A percentile compares a stretch with the other conserved stretches of the same genome.
These are phyloP conservation scores for Plebejus anna DNA, from an alignment of 2,888 invertebrate genomes.

Conservation along the genomic window DNA sequence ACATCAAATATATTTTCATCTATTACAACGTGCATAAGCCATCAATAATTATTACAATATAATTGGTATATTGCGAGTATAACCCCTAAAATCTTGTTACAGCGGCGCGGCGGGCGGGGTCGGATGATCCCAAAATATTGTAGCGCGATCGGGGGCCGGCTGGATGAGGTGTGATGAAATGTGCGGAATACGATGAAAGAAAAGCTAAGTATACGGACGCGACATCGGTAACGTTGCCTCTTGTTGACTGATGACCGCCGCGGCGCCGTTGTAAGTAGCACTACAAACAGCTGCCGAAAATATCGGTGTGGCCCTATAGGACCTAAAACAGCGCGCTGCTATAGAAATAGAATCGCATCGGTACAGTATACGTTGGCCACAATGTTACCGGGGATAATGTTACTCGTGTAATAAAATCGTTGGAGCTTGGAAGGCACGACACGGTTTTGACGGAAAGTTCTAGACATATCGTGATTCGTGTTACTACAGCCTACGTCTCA, in stretches of 20 bases:
- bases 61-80: neutral
- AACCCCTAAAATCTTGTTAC: neutral
- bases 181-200: neutral
- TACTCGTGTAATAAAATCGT: too few species aligned
- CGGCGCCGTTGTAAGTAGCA: neutral
- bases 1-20: neutral
- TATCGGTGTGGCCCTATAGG: too few species aligned
- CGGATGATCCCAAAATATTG: conserved; percentile 7
- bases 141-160: neutral
- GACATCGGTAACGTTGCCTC: neutral
- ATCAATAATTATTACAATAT: neutral
- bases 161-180: neutral
- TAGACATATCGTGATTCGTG: too few species aligned
- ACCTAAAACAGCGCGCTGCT: too few species aligned
- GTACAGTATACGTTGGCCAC: too few species aligned
- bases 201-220: neutral
- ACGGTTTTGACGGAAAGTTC: too few species aligned
- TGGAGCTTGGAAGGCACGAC: too few species aligned
- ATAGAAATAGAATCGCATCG: too few species aligned
- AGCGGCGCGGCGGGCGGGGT: neutral
- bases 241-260: neutral
- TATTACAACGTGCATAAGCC: neutral
- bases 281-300: too few species aligned
- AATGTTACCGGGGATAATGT: too few species aligned
- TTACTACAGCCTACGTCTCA: too few species aligned